A percentile compares a stretch with the other conserved stretches of the same genome.
phyloP scores from a whole-genome alignment of 2,888 invertebrate genomes.

The Drosophila dives region DNA sequence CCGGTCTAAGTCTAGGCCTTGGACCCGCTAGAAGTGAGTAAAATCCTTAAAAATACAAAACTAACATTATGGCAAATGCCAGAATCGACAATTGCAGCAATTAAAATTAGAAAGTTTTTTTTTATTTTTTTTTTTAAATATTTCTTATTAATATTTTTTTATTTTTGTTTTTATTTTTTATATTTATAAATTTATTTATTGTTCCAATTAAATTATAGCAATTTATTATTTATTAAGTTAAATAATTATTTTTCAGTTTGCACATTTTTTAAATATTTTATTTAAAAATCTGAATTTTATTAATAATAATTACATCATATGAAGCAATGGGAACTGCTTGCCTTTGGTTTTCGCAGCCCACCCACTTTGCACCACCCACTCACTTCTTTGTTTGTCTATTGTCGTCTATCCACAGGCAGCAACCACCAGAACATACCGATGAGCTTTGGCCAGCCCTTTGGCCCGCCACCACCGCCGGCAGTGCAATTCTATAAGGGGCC shows the following conservation, averaged over 20 bases:
- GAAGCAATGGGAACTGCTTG: neutral
- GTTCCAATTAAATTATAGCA: too few species aligned
- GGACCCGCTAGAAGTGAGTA: constrained; percentile 82
- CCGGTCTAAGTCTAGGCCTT: constrained; percentile 53
- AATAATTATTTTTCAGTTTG: too few species aligned
- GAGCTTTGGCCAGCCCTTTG: constrained; percentile 85
- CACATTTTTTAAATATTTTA: too few species aligned
- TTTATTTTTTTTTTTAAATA: too few species aligned
- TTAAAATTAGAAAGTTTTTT: neutral
- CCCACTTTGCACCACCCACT: neutral
- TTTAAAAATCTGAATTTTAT: neutral
- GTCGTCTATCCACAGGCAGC: constrained; percentile 57
- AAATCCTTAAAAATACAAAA: neutral
- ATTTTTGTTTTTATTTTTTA: too few species aligned
- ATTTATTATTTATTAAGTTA: too few species aligned
- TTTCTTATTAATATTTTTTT: too few species aligned
- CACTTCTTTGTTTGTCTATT: neutral
- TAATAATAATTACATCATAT: neutral
- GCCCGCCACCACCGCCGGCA: constrained; percentile 85
- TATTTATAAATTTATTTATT: too few species aligned
- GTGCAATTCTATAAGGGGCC: constrained; percentile 89
- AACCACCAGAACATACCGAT: constrained; percentile 85
- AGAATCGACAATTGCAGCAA: neutral
- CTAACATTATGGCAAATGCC: neutral
- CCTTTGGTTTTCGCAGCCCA: too few species aligned